These are phyloP conservation scores for Pollenia griseotomentosa DNA, from an alignment of 2,888 invertebrate species.

Conservation along the genomic window DNA sequence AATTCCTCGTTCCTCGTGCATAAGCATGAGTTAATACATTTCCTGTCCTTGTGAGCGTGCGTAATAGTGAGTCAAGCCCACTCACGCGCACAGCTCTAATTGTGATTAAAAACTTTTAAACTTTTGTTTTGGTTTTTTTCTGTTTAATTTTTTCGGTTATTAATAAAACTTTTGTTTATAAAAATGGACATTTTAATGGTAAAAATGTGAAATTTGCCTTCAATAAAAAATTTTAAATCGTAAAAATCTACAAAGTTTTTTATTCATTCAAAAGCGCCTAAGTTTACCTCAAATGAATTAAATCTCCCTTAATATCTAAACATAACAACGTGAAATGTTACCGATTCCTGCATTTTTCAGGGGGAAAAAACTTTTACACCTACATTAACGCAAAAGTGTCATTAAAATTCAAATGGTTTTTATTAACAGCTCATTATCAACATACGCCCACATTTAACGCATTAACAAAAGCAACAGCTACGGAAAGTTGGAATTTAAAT, in stretches of 20 bases:
- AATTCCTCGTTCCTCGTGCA: too few species aligned
- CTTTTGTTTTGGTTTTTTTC: not conserved
- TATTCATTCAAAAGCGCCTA: not conserved
- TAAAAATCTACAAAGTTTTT: not conserved
- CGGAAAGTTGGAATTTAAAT: not conserved
- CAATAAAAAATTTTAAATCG: not conserved
- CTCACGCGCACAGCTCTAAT: too few species aligned
- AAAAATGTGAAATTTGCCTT: conserved; percentile 1
- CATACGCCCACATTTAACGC: not conserved
- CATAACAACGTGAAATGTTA: not conserved
- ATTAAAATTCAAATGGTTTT: conserved; percentile 15
- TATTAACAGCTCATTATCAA: conserved; percentile 19
- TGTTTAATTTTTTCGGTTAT: too few species aligned
- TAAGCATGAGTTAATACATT: too few species aligned
- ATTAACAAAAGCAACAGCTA: not conserved
- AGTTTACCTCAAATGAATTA: not conserved
- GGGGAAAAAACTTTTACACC: not conserved
- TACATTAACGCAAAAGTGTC: conserved; percentile 7
- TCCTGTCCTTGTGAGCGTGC: too few species aligned
- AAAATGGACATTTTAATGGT: conserved; percentile 15
- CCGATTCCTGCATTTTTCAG: not conserved
- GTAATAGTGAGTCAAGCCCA: too few species aligned
- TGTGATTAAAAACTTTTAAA: not conserved
- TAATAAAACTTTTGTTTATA: not conserved
- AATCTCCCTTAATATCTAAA: not conserved